phyloP scores from a whole-genome alignment of 2,888 invertebrate species.

The Lasioglossum leucozonium region DNA sequence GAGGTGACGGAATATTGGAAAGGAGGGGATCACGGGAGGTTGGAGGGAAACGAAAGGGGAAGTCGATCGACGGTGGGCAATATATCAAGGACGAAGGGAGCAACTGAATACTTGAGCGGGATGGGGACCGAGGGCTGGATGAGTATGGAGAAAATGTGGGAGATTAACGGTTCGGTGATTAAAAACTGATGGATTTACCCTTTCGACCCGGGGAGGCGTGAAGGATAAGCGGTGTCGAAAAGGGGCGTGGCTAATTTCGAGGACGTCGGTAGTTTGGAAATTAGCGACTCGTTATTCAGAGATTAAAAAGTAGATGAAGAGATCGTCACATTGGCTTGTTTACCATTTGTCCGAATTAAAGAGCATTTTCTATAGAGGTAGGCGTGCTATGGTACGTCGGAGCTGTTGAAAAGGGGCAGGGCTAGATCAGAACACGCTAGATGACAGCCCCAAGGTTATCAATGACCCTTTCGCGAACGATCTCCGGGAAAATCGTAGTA shows the following conservation, averaged over 20 bases:
- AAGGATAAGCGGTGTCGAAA: neutral
- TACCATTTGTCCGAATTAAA: neutral
- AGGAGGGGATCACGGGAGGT: conserved; percentile 19
- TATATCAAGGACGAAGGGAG: conserved; percentile 1
- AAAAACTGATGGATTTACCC: neutral
- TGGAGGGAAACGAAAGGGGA: neutral
- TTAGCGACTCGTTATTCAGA: neutral
- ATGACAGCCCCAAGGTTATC: neutral
- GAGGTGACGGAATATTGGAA: conserved; percentile 30
- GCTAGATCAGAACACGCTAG: neutral
- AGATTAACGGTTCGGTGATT: conserved; percentile 10
- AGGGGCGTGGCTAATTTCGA: neutral
- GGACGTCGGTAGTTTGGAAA: neutral
- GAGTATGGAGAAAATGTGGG: neutral
- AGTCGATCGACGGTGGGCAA: neutral
- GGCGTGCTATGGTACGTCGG: neutral
- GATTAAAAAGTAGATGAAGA: neutral
- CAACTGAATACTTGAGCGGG: conserved; percentile 20
- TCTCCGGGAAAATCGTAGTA: neutral
- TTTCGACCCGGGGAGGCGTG: neutral
- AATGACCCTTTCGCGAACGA: neutral
- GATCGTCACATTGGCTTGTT: neutral
- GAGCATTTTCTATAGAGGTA: neutral
- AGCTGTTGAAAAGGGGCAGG: neutral
- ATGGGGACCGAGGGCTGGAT: neutral